Percentiles rank a stretch among this genome's conserved stretches.
These are phyloP conservation scores for Syngnathus floridae DNA, from an alignment of 2,113 vertebrate species.

Conservation along the genomic window DNA sequence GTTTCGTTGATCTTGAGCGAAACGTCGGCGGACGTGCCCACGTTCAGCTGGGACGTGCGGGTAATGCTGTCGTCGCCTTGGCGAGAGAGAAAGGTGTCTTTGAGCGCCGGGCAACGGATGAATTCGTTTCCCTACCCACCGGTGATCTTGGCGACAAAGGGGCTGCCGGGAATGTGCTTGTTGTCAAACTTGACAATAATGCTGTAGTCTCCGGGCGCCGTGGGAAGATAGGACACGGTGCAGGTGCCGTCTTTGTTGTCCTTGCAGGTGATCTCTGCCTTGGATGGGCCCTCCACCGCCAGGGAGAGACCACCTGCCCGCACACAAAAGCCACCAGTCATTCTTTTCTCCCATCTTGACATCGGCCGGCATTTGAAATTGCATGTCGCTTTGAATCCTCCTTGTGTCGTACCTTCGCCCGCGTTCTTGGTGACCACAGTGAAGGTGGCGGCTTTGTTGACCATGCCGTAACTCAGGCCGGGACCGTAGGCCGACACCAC, in stretches of 20 bases:
- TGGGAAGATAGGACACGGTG: constrained; percentile 92
- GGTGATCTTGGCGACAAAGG: constrained; percentile 93
- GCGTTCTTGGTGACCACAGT: constrained; percentile 94
- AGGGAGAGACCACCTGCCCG: constrained; percentile 84
- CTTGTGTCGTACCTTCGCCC: constrained; percentile 76
- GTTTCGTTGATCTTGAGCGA: constrained; percentile 94
- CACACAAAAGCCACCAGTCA: neutral
- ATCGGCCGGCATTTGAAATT: too few relatives aligned
- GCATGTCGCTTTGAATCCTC: too few relatives aligned
- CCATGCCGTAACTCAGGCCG: constrained; percentile 88
- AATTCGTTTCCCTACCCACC: constrained; percentile 72
- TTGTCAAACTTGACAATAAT: constrained; percentile 95
- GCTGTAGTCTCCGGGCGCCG: constrained; percentile 89
- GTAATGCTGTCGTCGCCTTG: constrained; percentile 87
- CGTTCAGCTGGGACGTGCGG: constrained; percentile 88
- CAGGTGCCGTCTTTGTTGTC: constrained; percentile 97
- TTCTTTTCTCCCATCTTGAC: too few relatives aligned
- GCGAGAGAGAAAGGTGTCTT: constrained; percentile 14
- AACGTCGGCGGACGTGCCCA: constrained; percentile 89
- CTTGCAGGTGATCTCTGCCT: constrained; percentile 95
- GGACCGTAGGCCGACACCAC: constrained; percentile 92
- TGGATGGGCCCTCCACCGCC: constrained; percentile 92
- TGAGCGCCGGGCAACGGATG: neutral
- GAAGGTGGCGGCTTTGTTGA: constrained; percentile 88
- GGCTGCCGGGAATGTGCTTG: constrained; percentile 91